Conservation (phyloP, 2,888 invertebrate genomes). For the Stenchaetothrips biformis region DNA sequence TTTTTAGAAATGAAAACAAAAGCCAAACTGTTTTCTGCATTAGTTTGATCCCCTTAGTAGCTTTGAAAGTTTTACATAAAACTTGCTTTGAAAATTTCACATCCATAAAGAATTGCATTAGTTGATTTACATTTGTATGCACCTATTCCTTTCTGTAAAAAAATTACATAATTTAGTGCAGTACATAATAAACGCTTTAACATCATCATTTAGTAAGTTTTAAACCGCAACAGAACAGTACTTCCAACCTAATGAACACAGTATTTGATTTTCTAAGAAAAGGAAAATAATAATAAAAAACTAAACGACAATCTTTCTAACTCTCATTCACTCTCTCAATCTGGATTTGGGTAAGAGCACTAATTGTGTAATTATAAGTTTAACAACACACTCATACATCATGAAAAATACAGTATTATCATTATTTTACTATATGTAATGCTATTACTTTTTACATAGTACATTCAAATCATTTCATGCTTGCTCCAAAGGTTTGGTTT, state of each 20-base stretch:
- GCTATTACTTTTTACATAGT: conserved; percentile 25
- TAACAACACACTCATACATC: conserved; percentile 23
- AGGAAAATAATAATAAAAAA: conserved; percentile 22
- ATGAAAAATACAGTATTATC: conserved; percentile 25
- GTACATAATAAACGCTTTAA: conserved; percentile 10
- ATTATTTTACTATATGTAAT: conserved; percentile 17
- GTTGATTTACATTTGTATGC: background rate
- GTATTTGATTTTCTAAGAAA: conserved; percentile 21
- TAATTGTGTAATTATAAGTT: conserved; percentile 17
- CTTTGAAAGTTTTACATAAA: background rate
- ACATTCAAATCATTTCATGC: conserved; percentile 13
- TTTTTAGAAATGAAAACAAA: background rate
- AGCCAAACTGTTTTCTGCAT: background rate
- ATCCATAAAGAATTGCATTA: background rate
- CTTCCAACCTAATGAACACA: conserved; percentile 13
- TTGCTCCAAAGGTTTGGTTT: conserved; percentile 8
- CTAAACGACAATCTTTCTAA: conserved; percentile 16
- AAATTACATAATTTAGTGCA: conserved; percentile 25
- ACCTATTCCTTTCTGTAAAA: conserved; percentile 8
- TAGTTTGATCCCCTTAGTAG: background rate
- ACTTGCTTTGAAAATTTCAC: background rate
- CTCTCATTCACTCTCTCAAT: conserved; percentile 16
- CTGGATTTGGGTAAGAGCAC: conserved; percentile 19
- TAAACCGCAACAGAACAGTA: conserved; percentile 22
- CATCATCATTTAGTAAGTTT: conserved; percentile 23